Evolutionary conservation across 2,797 vertebrate genomes (phyloP).

Genomic region (Enteromius anoplus): DNA sequence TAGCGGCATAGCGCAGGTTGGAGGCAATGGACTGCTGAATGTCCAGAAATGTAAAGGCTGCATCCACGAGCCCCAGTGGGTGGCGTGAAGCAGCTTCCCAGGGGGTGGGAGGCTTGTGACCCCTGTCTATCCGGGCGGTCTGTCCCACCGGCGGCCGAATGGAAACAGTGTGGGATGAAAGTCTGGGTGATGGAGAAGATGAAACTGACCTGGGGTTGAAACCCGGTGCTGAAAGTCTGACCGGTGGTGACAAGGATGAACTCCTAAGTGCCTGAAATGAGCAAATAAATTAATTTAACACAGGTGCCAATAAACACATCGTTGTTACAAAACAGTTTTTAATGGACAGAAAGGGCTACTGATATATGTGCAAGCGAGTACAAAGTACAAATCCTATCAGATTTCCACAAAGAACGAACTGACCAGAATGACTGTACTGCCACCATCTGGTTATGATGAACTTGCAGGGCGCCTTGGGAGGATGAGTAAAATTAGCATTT

Average conservation of each 20-base stretch:
- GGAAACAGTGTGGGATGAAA: conserved; percentile 65
- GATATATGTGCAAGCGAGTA: background rate
- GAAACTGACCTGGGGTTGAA: conserved; percentile 69
- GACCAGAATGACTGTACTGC: conserved; percentile 67
- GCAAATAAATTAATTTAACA: conserved; percentile 66
- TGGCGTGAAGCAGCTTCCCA: conserved; percentile 92
- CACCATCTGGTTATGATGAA: conserved; percentile 68
- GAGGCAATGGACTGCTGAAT: conserved; percentile 86
- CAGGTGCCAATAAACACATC: background rate
- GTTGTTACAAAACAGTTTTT: background rate
- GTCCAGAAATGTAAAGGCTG: conserved; percentile 83
- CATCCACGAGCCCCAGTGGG: conserved; percentile 90
- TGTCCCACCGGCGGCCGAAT: conserved; percentile 60
- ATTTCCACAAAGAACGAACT: background rate
- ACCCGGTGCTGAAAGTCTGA: conserved; percentile 71
- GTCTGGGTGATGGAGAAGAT: conserved; percentile 73
- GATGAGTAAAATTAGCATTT: background rate
- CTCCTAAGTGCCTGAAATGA: conserved; percentile 74
- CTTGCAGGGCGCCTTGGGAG: background rate
- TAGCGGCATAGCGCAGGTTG: conserved; percentile 85
- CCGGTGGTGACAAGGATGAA: conserved; percentile 84
- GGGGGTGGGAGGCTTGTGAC: conserved; percentile 81
- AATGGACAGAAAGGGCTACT: background rate
- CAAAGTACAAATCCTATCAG: background rate
- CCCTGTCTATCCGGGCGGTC: conserved; percentile 68